Evolutionary conservation across 2,113 vertebrate genomes (phyloP), one percentile per base, ranked within the genome.

Genomic region (Limanda limanda): DNA sequence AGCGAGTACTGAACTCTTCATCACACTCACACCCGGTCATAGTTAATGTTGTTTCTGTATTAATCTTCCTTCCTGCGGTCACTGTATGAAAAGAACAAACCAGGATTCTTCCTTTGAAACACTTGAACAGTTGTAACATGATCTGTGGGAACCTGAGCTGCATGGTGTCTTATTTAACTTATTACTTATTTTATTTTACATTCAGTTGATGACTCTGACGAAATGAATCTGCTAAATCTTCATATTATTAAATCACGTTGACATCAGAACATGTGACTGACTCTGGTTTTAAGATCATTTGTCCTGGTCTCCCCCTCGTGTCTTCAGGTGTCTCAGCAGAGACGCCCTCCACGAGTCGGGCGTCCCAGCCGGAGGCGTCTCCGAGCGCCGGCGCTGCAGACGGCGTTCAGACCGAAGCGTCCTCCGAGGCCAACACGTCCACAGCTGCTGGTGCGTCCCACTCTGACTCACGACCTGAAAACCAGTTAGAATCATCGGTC

Each of bases 381-480:
- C 85, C 72, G 37, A 52, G 31, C 59, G 21, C 45, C 54, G 18
- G 79, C 18, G 74, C 62, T 55, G 25, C 63, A 52, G 86, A 89
- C 12, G 63, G 71, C 2, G 11, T 73, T 58, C 78, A 56, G 58
- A 65, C 62, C 0, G 91, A 91, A 3, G 35, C 84, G 11, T 48
- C 81, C 2, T 64, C 86, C 0, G 91, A 92, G 59, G 55, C 85
- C 5, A 62, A 62, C 77, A 37, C 84, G 0, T 68, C 89, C 24
- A 66, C 90, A 17, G 58, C 90, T 2, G 45, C 91, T 0, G 92
- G 93, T 94, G 92, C 72, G 52, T 17, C 15, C 3, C 56, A 13
- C 51, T 35, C 47, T 4, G 11, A 51, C n/a, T n/a, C n/a, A n/a
- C n/a, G n/a, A n/a, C n/a, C n/a, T n/a, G n/a, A n/a, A n/a, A n/a